Base-by-base conservation (phyloP, 2,888 invertebrate genomes). In the Drosophila formosana region DNA sequence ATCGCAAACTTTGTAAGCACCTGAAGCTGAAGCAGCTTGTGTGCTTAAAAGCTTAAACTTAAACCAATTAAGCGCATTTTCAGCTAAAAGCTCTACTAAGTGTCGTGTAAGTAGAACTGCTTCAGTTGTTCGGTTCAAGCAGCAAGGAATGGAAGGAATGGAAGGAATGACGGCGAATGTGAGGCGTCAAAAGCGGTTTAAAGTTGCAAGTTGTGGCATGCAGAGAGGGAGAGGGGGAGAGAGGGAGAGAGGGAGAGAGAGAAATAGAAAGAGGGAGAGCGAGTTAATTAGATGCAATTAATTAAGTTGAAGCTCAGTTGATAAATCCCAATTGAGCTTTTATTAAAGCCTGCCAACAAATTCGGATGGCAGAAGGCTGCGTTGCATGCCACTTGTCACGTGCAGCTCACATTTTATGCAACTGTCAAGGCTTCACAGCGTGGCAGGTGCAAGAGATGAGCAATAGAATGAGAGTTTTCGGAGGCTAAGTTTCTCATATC, bases 251-350 rank as follows among this genome's bases (percentile, higher is more conserved):
- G n/a, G 18, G 18, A 1, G 18, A 18, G 1, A 18, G 18, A 18
- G 18, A 18, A 18, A 18, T 18, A 18, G 18, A 18, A 18, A 18
- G 18, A 18, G 18, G 18, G 18, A 18, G 18, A 18, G 8, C 13
- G 13, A 49, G 47, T 23, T 56, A 76, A 76, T 72, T 66, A 57
- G 34, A 13, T 63, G 18, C 57, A 58, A 50, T 55, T 64, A 72
- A 60, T 51, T 51, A 55, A 30, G 50, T 43, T 34, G 13, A 46
- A 47, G 57, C 28, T 47, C 9, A 34, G 30, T 18, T 60, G 37
- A 5, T 64, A 30, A 65, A 43, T 71, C 58, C 37, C 50, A 64
- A 58, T 71, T 46, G 58, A 60, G 64, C 30, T 30, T 26, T 23
- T 57, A 49, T 49, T 64, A 51, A 55, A 55, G 53, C 37, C 45